Conservation (phyloP, 1,140 invertebrate genomes). For the Drosophila sturtevanti region DNA sequence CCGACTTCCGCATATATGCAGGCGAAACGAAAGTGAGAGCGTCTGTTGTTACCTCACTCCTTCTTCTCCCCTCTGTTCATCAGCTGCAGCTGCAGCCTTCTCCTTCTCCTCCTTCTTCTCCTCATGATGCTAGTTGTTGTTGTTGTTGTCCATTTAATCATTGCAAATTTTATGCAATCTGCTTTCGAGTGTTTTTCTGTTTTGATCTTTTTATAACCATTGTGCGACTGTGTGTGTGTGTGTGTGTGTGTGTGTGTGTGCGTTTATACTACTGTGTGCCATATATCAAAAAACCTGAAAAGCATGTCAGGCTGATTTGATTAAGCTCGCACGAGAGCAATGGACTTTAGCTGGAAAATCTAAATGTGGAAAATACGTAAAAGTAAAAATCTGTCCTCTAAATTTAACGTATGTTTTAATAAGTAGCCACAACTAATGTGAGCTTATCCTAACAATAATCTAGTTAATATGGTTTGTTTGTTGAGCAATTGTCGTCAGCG, state of each 20-base stretch:
- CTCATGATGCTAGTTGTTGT: slow-evolving; percentile 14
- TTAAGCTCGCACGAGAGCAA: slow-evolving; percentile 58
- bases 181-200: slow-evolving; percentile 42
- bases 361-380: slow-evolving; percentile 1
- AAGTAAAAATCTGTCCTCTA: neutral
- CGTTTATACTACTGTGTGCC: too few relatives aligned
- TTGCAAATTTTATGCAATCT: slow-evolving; percentile 80
- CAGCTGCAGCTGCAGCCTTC: neutral
- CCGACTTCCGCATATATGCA: slow-evolving; percentile 60
- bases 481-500: slow-evolving; percentile 1
- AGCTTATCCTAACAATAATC: neutral
- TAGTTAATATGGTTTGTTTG: neutral
- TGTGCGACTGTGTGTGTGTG: neutral
- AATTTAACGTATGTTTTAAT: neutral
- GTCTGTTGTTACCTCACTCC: slow-evolving; percentile 16
- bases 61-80: neutral
- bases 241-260: slow-evolving; percentile 12
- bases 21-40: slow-evolving; percentile 64
- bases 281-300: slow-evolving; percentile 57
- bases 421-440: neutral
- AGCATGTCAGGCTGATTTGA: slow-evolving; percentile 52
- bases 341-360: slow-evolving; percentile 51
- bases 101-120: neutral
- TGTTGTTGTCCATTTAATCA: slow-evolving; percentile 68
- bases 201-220: slow-evolving; percentile 66